A percentile compares a stretch with the other conserved stretches of the same genome.
Conservation (phyloP, 2,797 vertebrate species). For the Enteromius afrohamiltoni region DNA sequence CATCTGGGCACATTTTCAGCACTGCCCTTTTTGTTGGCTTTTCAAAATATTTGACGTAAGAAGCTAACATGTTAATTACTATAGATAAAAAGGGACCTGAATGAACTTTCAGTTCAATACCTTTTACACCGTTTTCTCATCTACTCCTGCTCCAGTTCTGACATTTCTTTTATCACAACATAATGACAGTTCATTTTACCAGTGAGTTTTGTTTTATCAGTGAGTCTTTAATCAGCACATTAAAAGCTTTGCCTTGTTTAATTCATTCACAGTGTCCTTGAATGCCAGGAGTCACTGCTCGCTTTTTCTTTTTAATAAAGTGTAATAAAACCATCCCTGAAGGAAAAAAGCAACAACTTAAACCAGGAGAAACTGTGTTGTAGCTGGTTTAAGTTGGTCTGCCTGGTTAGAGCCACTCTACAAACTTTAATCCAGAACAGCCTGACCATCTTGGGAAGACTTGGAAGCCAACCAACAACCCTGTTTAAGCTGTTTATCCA, state of each 20-base stretch:
- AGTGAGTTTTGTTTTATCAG: not conserved
- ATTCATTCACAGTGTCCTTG: constrained; percentile 24
- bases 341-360: not conserved
- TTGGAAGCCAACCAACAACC: not conserved
- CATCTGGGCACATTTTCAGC: not conserved
- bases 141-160: not conserved
- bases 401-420: not conserved
- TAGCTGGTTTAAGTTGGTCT: not conserved
- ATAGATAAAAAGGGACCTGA: constrained; percentile 1
- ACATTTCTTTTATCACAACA: constrained; percentile 19
- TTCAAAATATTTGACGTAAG: not conserved
- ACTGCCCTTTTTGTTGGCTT: not conserved
- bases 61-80: not conserved
- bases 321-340: not conserved
- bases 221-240: constrained; percentile 19
- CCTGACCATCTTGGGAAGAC: not conserved
- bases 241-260: constrained; percentile 27
- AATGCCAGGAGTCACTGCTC: not conserved
- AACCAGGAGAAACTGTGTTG: not conserved
- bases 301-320: not conserved
- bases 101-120: not conserved
- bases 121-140: not conserved
- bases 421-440: not conserved
- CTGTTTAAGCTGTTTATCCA: not conserved
- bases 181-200: constrained; percentile 3